Base-by-base conservation (phyloP, 2,797 vertebrate species). In the Halcyon badia region DNA sequence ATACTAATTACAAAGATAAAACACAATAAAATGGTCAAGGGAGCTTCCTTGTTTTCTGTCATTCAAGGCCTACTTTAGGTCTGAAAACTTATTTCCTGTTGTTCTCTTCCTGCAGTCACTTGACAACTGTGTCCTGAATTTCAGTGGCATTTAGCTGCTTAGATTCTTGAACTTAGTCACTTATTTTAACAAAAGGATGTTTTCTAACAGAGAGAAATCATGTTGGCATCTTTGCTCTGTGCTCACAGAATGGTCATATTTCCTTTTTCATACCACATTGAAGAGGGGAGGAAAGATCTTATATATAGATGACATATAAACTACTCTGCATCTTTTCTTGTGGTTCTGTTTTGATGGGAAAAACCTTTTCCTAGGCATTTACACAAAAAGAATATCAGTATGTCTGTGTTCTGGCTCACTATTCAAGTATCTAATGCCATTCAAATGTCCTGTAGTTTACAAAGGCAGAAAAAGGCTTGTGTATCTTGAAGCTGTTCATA, bases 361-460 rank as follows among this genome's bases (percentile, higher is more conserved):
- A 98, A 96, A 31, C 51, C 58, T 96, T 96, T 93, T 91, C 60
- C 93, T 77, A 87, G 66, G 7, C 28, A 88, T 92, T 91, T 94
- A 78, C 82, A 41, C 76, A 90, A 91, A 97, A 94, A 96, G 42
- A 61, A 87, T 85, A 87, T 81, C 79, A 82, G 42, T 86, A 70
- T 77, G 51, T 93, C 94, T 97, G 72, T 96, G 93, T 87, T 94
- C 76, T 56, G 90, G 39, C 76, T 97, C 95, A 62, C 90, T 93
- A 96, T 97, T 97, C 95, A 97, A 64, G 87, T 80, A 91, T 73
- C 82, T 97, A 97, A 97, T 93, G 80, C 85, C 94, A 96, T 96
- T 97, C 94, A 97, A 96, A 97, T 89, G 68, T 93, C 96, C 94
- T 98, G 85, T 94, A 86, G 83, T 75, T 97, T 94, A 95, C 90